Evolutionary conservation across 1,140 invertebrate species (phyloP).

Genomic region (Trachymyrmex septentrionalis): DNA sequence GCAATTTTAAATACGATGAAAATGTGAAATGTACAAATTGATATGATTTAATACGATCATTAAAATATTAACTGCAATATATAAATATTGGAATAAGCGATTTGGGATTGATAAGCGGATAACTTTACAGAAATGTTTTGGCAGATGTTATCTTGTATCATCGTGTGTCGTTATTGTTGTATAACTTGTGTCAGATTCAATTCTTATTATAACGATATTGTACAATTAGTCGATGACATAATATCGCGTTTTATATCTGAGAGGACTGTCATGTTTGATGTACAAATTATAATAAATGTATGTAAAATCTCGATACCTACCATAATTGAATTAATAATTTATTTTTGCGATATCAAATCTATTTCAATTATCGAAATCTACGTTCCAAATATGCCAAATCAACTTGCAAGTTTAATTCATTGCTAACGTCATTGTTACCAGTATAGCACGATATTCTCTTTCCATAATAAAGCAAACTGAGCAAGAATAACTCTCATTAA

Average conservation of each 20-base stretch:
- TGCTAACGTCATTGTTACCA: not conserved
- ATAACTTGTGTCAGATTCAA: not conserved
- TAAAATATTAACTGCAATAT: constrained; percentile 25
- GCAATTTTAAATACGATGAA: constrained; percentile 24
- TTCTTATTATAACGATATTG: constrained; percentile 1
- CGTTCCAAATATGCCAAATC: not conserved
- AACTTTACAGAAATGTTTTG: constrained; percentile 1
- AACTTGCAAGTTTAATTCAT: not conserved
- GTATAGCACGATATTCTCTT: not conserved
- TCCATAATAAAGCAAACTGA: not conserved
- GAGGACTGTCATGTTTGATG: not conserved
- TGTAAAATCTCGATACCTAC: not conserved
- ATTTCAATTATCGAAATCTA: not conserved
- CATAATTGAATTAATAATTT: not conserved
- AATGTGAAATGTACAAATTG: constrained; percentile 37
- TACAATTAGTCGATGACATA: not conserved
- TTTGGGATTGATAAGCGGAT: constrained; percentile 29
- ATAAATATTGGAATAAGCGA: not conserved
- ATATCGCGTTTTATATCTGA: not conserved
- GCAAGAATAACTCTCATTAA: not conserved
- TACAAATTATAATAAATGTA: not conserved
- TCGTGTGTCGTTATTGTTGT: not conserved
- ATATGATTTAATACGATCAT: constrained; percentile 31
- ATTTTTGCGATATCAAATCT: not conserved
- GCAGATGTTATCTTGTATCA: not conserved